Base-by-base conservation (phyloP, 2,113 vertebrate genomes). In the Amia ocellicauda region DNA sequence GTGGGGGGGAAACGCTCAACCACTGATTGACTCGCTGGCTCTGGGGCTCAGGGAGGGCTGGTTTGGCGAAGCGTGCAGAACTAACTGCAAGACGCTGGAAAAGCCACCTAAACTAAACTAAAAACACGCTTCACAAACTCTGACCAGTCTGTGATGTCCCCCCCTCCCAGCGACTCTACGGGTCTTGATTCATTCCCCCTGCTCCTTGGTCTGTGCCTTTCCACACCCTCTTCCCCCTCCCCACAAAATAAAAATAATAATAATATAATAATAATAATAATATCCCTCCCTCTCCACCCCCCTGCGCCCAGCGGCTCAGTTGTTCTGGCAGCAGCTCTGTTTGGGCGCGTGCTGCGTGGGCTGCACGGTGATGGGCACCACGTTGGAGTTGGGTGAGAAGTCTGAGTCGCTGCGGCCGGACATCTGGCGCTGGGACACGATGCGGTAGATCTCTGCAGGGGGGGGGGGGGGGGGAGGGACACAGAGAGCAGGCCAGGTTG, bases 391-490 rank as follows among this genome's bases (percentile, higher is more conserved):
- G 41, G 92, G 87, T 0, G 90, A 88, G 0, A 93, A 91, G 69
- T 93, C 88, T 0, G 84, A 27, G 67, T 93, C 90, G 0, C 68
- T 77, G 51, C 85, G 88, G 29, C 86, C 91, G 0, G 86, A 70
- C 47, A 95, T 93, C 84, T 93, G 93, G 73, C 89, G 78, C 86
- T 94, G 92, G 0, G 93, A 93, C 63, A 94, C 89, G 8, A 93
- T 91, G 80, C 72, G 85, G 83, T 94, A 91, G 80, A 94, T 94
- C 79, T 92, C 93, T 95, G 88, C 53, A 57, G 53, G 58, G 43
- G 63, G 72, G 14, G 50, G 52, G 69, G 22, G 55, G 49, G 50
- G 50, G 8, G 26, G 22, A 10, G 19, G 29, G 8, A 56, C 4
- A 47, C 2, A 53, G 26, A 16, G 20, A 14, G 3, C 4, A 5